Percentiles rank a stretch among this genome's conserved stretches.
Evolutionary conservation across 1,140 invertebrate species (phyloP).

Genomic region (Drosophila rhopaloa): DNA sequence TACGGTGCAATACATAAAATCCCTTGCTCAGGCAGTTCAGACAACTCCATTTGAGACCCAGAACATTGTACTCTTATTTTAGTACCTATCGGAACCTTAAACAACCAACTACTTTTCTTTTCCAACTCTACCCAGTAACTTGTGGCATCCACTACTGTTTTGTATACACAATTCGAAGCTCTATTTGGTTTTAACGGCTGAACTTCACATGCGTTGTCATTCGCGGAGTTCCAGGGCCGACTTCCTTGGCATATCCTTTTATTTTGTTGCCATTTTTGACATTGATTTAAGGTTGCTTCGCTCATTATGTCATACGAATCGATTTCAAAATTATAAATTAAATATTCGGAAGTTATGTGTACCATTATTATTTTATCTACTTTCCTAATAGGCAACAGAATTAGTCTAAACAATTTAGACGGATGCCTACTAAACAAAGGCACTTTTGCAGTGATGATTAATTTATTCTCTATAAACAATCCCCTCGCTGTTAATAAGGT

Average conservation of each 20-base stretch:
- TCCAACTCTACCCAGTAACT: neutral
- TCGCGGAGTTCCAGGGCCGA: constrained; percentile 2
- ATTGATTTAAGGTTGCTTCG: constrained; percentile 9
- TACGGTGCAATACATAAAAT: neutral
- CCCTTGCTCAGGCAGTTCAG: neutral
- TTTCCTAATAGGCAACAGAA: neutral
- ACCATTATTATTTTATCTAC: neutral
- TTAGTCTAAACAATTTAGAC: constrained; percentile 4
- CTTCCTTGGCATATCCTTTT: constrained; percentile 8
- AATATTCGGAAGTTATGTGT: constrained; percentile 1
- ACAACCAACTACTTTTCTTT: too few relatives aligned
- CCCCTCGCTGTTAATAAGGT: neutral
- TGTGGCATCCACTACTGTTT: neutral
- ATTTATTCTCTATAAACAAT: neutral
- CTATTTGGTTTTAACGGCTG: neutral
- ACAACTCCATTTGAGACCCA: neutral
- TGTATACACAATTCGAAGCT: constrained; percentile 1
- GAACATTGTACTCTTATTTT: neutral
- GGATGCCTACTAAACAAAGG: constrained; percentile 11
- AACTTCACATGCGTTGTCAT: constrained; percentile 6
- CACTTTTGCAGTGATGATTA: neutral
- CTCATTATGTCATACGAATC: constrained; percentile 1
- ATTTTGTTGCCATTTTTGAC: constrained; percentile 2
- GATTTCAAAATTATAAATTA: constrained; percentile 6
- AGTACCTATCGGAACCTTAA: too few relatives aligned